Evolutionary conservation across 2,888 invertebrate genomes (phyloP).

Genomic region (Ommatoiulus sabulosus): DNA sequence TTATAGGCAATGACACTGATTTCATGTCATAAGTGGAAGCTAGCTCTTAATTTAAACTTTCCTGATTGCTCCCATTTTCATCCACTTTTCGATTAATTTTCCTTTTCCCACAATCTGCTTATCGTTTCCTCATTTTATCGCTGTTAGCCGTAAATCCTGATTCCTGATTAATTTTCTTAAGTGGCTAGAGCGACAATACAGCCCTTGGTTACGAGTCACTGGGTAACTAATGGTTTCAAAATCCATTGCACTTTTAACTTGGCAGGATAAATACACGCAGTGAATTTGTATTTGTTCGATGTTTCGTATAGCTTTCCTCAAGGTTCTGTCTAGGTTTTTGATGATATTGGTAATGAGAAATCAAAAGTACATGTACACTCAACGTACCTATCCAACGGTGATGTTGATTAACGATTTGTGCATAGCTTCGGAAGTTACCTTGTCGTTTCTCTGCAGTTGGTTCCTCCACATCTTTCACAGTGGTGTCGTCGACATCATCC

Average conservation of each 20-base stretch:
- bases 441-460: neutral
- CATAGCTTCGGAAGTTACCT: constrained; percentile 4
- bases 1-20: too few species aligned
- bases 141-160: neutral
- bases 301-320: too few species aligned
- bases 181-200: neutral
- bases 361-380: too few species aligned
- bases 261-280: too few species aligned
- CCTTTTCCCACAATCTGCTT: neutral
- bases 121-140: neutral
- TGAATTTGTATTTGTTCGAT: too few species aligned
- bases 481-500: neutral
- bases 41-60: too few species aligned
- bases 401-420: neutral
- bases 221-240: neutral
- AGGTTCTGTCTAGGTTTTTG: too few species aligned
- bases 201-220: neutral
- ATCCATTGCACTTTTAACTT: neutral
- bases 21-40: too few species aligned
- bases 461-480: constrained; percentile 3
- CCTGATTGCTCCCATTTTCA: too few species aligned
- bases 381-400: constrained; percentile 41
- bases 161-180: neutral
- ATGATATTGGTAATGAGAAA: too few species aligned
- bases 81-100: too few species aligned